phyloP scores from a whole-genome alignment of 2,888 invertebrate genomes.

The Hyalella azteca region DNA sequence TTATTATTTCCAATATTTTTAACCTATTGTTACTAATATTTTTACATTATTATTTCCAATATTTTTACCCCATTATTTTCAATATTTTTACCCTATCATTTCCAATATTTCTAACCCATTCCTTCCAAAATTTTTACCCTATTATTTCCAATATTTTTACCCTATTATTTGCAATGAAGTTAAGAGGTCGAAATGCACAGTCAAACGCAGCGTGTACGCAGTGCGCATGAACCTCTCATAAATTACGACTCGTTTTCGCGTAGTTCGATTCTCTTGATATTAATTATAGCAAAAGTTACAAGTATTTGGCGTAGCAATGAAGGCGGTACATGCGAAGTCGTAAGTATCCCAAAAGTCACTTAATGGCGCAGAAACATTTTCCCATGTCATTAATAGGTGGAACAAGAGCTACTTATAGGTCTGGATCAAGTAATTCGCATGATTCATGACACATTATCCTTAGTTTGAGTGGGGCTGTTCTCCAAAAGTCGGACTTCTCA shows the following conservation, averaged over 20 bases:
- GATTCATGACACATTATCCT: conserved; percentile 21
- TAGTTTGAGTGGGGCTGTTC: background rate
- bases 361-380: background rate
- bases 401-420: background rate
- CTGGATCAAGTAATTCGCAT: conserved; percentile 22
- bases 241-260: conserved; percentile 3
- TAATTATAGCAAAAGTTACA: conserved; percentile 29
- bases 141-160: too few species aligned
- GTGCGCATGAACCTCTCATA: too few species aligned
- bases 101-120: too few species aligned
- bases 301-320: conserved; percentile 23
- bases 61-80: too few species aligned
- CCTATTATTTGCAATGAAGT: too few species aligned
- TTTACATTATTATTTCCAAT: too few species aligned
- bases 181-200: too few species aligned
- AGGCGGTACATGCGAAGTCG: conserved; percentile 10
- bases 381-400: conserved; percentile 11
- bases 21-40: too few species aligned
- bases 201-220: too few species aligned
- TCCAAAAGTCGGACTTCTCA: background rate
- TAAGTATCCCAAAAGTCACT: background rate
- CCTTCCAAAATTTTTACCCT: too few species aligned
- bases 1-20: too few species aligned
- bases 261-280: background rate
- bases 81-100: too few species aligned